phyloP scores from a whole-genome alignment of 1,140 invertebrate species.

The Pseudomyrmex dendroicus region DNA sequence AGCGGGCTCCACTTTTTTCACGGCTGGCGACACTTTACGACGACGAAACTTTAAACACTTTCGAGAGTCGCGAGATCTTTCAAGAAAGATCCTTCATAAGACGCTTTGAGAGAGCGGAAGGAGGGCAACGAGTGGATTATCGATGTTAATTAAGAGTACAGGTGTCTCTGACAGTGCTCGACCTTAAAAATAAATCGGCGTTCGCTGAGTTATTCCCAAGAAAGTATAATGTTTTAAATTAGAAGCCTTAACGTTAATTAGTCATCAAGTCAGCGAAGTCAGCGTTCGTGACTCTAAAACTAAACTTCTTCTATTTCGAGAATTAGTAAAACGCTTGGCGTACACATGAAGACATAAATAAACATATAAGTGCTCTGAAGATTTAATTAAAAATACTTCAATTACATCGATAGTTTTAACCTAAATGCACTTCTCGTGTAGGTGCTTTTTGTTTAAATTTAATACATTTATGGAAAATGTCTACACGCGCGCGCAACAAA shows the following conservation, averaged over 20 bases:
- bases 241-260: conserved; percentile 32
- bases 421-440: no score
- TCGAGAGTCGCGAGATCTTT: conserved; percentile 17
- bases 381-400: no score
- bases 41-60: conserved; percentile 53
- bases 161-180: conserved; percentile 44
- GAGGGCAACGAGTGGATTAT: conserved; percentile 29
- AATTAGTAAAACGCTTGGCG: neutral
- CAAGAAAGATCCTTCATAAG: conserved; percentile 50
- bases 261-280: conserved; percentile 6
- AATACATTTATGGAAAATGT: no score
- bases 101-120: conserved; percentile 13
- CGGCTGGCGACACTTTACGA: conserved; percentile 41
- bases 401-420: neutral
- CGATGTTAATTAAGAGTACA: conserved; percentile 61
- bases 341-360: neutral
- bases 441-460: no score
- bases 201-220: conserved; percentile 35
- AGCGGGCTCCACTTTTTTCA: conserved; percentile 17
- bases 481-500: no score
- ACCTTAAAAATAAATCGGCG: conserved; percentile 49
- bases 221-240: conserved; percentile 29
- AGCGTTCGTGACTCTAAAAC: conserved; percentile 34
- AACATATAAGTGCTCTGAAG: neutral
- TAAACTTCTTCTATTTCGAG: conserved; percentile 13